phyloP scores from a whole-genome alignment of 2,888 invertebrate species.

The Agapostemon virescens region DNA sequence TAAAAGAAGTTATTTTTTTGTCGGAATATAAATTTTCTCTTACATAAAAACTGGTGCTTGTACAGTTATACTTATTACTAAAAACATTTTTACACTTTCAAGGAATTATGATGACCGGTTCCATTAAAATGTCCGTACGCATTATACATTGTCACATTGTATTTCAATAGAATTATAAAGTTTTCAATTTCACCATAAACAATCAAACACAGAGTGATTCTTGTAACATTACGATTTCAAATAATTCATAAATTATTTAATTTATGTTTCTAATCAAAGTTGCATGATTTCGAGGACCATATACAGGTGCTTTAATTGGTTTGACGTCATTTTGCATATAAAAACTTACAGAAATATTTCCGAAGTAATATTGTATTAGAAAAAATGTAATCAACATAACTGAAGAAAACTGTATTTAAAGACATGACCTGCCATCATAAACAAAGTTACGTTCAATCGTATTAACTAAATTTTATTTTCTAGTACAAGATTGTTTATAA shows the following conservation, averaged over 20 bases:
- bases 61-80: slow-evolving; percentile 19
- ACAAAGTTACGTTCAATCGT: too few species aligned
- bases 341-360: too few species aligned
- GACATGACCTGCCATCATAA: too few species aligned
- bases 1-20: not conserved
- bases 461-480: too few species aligned
- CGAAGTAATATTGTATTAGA: not conserved
- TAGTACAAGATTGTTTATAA: too few species aligned
- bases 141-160: slow-evolving; percentile 41
- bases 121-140: slow-evolving; percentile 24
- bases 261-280: not conserved
- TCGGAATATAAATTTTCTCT: slow-evolving; percentile 1
- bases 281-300: not conserved
- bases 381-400: too few species aligned
- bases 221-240: not conserved
- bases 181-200: slow-evolving; percentile 41
- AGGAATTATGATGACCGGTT: slow-evolving; percentile 14
- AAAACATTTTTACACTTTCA: slow-evolving; percentile 23
- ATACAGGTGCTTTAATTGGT: not conserved
- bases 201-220: slow-evolving; percentile 21
- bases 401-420: too few species aligned
- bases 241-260: not conserved
- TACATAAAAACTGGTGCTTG: slow-evolving; percentile 15
- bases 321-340: not conserved
- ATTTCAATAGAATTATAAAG: slow-evolving; percentile 1